Conservation (phyloP, 2,797 vertebrate genomes). For the Trichosurus vulpecula region DNA sequence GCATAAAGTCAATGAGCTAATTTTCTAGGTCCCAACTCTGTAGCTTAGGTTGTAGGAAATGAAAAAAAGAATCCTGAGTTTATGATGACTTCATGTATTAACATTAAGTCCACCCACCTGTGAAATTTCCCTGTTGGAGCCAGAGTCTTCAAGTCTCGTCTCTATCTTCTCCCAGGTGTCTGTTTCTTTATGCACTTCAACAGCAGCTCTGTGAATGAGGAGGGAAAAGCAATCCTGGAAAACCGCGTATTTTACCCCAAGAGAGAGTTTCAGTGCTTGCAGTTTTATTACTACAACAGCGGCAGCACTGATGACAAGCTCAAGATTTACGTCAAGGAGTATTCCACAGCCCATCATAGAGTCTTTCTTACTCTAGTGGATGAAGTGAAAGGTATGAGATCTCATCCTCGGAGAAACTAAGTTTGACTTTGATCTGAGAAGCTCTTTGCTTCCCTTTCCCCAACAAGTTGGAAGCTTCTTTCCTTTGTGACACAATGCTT, state of each 20-base stretch:
- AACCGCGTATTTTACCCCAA: slow-evolving; percentile 91
- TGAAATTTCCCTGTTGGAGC: not conserved
- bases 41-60: not conserved
- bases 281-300: slow-evolving; percentile 93
- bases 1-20: not conserved
- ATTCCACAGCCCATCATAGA: slow-evolving; percentile 75
- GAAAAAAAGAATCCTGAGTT: not conserved
- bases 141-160: not conserved
- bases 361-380: slow-evolving; percentile 84
- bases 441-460: not conserved
- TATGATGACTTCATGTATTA: not conserved
- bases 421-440: not conserved
- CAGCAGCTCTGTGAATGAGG: slow-evolving; percentile 76
- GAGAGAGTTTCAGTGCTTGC: slow-evolving; percentile 91
- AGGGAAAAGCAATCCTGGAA: slow-evolving; percentile 87
- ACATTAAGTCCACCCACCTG: not conserved
- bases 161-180: slow-evolving; percentile 82
- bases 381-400: slow-evolving; percentile 86
- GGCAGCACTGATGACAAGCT: slow-evolving; percentile 84
- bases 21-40: not conserved
- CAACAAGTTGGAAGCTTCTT: not conserved
- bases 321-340: slow-evolving; percentile 88
- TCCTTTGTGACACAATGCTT: not conserved
- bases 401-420: not conserved
- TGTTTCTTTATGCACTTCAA: slow-evolving; percentile 96